A percentile compares a stretch with the other conserved stretches of the same genome.
These are phyloP conservation scores for Napeogenes inachia DNA, from an alignment of 2,888 invertebrate species.

Conservation along the genomic window DNA sequence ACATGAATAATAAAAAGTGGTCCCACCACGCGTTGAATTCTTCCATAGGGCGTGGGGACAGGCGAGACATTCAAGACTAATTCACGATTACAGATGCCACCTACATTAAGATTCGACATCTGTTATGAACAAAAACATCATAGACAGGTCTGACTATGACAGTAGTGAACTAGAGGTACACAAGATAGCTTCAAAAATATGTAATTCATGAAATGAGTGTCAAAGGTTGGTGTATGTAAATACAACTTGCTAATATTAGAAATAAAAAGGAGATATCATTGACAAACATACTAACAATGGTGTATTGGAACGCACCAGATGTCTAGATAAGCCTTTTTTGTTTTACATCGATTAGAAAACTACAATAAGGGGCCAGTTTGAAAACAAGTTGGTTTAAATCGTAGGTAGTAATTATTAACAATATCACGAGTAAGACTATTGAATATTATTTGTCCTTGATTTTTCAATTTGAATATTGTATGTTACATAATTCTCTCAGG, in stretches of 20 bases:
- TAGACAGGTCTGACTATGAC: too few relatives aligned
- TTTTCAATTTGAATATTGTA: background rate
- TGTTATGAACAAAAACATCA: too few relatives aligned
- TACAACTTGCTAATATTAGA: too few relatives aligned
- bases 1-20: constrained; percentile 1
- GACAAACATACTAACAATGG: constrained; percentile 20
- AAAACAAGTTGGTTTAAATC: constrained; percentile 12
- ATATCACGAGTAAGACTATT: background rate
- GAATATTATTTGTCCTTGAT: background rate
- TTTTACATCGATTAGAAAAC: constrained; percentile 21
- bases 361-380: constrained; percentile 17
- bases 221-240: too few relatives aligned
- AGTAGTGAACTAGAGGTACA: too few relatives aligned
- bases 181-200: too few relatives aligned
- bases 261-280: background rate
- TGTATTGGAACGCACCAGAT: constrained; percentile 28
- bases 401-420: background rate
- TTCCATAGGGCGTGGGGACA: constrained; percentile 27
- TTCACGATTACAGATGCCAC: too few relatives aligned
- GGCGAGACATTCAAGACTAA: too few relatives aligned
- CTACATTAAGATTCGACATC: too few relatives aligned
- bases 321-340: constrained; percentile 26
- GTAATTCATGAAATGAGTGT: too few relatives aligned
- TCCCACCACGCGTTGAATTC: constrained; percentile 44
- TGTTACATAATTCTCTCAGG: background rate